phyloP scores from a whole-genome alignment of 2,888 invertebrate genomes.

The Macrosiphum euphorbiae region DNA sequence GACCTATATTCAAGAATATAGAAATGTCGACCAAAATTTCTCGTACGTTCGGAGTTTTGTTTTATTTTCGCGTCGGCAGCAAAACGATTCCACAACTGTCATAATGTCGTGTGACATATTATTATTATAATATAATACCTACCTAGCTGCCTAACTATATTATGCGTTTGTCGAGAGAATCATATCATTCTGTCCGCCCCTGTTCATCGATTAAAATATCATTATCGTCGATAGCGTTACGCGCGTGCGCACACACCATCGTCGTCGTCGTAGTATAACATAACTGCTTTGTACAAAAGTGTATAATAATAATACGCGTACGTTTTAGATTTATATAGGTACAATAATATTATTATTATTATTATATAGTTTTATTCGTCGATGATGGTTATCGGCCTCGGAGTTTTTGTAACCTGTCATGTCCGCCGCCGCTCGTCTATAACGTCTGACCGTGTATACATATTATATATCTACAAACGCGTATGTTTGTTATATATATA shows the following conservation, averaged over 20 bases:
- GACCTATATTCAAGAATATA: not conserved
- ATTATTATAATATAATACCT: not conserved
- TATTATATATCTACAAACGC: not conserved
- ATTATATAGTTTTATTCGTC: constrained; percentile 23
- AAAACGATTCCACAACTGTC: not conserved
- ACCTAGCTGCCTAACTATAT: not conserved
- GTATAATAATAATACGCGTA: not conserved
- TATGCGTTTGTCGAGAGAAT: not conserved
- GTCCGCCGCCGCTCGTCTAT: constrained; percentile 8
- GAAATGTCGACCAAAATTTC: not conserved
- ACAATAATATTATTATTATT: no score
- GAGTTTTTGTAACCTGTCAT: constrained; percentile 49
- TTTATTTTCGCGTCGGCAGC: not conserved
- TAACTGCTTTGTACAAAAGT: not conserved
- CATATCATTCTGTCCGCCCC: not conserved
- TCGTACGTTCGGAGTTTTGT: not conserved
- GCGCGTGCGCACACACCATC: not conserved
- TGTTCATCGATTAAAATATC: not conserved
- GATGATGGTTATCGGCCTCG: constrained; percentile 41
- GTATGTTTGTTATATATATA: not conserved
- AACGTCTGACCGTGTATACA: not conserved
- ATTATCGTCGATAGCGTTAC: not conserved
- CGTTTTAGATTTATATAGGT: no score
- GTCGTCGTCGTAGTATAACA: not conserved
- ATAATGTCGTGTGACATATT: not conserved